These are phyloP conservation scores for Lycocorax pyrrhopterus DNA, from an alignment of 2,113 vertebrate genomes.

Conservation along the genomic window DNA sequence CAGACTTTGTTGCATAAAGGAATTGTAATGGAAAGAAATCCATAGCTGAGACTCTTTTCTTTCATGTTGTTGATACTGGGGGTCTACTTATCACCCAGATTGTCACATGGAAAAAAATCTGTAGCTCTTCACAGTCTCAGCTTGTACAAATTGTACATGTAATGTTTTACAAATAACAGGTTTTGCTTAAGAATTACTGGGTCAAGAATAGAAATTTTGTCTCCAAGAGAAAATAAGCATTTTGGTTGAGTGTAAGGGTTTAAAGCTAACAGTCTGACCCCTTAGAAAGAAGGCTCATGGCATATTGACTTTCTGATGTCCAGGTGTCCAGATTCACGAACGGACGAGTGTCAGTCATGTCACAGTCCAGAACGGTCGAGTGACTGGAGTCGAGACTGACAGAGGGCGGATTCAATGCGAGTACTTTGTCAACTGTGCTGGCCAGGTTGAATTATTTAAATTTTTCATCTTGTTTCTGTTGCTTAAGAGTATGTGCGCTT, in stretches of 20 bases:
- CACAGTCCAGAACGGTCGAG: constrained; percentile 81
- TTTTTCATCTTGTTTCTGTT: not conserved
- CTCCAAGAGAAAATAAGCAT: not conserved
- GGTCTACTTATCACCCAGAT: not conserved
- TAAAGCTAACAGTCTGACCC: not conserved
- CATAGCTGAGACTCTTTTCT: not conserved
- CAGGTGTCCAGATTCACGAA: constrained; percentile 91
- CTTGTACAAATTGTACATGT: not conserved
- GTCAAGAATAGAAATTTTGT: not conserved
- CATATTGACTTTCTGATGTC: not conserved
- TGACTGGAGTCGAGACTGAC: constrained; percentile 89
- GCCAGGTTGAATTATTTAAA: constrained; percentile 80
- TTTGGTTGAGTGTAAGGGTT: not conserved
- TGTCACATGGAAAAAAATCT: not conserved
- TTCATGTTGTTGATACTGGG: not conserved
- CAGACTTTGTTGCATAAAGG: not conserved
- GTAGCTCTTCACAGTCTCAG: not conserved
- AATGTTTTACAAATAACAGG: not conserved
- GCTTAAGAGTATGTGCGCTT: not conserved
- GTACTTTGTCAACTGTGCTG: constrained; percentile 96
- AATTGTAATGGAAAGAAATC: not conserved
- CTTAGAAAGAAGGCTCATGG: not conserved
- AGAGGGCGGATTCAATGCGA: constrained; percentile 89
- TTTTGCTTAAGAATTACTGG: not conserved
- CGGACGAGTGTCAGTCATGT: constrained; percentile 87